Evolutionary conservation across 2,888 invertebrate genomes (phyloP), one percentile per base, ranked within the genome.

Genomic region (Caenorhabditis auriculariae): DNA sequence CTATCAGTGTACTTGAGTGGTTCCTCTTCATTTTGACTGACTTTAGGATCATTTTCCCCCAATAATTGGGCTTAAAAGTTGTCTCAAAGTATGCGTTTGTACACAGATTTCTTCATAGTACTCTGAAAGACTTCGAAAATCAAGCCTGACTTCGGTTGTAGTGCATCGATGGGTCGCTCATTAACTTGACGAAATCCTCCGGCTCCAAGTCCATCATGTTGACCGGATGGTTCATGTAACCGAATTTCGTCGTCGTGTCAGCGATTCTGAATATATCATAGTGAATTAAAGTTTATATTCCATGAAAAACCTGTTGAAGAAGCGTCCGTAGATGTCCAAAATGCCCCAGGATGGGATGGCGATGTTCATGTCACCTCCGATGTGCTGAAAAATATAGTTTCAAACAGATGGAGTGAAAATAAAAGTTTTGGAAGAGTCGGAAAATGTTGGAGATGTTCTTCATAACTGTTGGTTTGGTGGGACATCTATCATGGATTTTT

Each of bases 301-400:
- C 15, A 39, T 6, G 6, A 28, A 17, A 17, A 37, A 50, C 44
- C 68, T 60, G 60, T 68, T 71, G 51, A 67, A 71, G 62, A 67
- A 69, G 12, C 72, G 56, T 7, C 74, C 75, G 44, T 68, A 72
- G 37, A 74, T 69, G 54, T 75, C 75, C 27, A 75, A 24, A 59
- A 74, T 73, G 7, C 74, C 75, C 72, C 73, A 75, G 0, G 72
- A 70, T 3, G 75, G 75, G 4, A 75, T 68, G 9, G 75, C 71
- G 15, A 75, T 49, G 53, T 75, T 75, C 52, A 75, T 52, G 48
- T 75, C 75, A 7, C 75, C 75, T 63, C 75, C 75, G 39, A 75
- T 69, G 54, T 74, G 74, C 74, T 75, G 48, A 50, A 72, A 47
- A n/a, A n/a, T n/a, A n/a, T n/a, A n/a, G n/a, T n/a, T n/a, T n/a